A percentile compares a stretch with the other conserved stretches of the same genome.
Evolutionary conservation across 1,140 invertebrate species (phyloP).

Genomic region (Trichonephila clavata): DNA sequence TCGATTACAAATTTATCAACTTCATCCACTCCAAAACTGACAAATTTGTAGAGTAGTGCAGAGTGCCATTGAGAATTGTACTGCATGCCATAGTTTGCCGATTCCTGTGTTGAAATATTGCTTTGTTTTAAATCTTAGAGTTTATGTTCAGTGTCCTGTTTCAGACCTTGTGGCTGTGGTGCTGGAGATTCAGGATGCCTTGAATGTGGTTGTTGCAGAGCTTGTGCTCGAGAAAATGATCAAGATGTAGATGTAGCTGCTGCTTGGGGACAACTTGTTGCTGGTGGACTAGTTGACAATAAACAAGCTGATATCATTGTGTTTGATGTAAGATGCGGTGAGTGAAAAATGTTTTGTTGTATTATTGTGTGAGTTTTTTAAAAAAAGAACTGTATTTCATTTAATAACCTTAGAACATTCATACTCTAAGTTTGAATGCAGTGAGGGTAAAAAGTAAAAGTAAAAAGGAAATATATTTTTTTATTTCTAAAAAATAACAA

Average conservation of each 20-base stretch:
- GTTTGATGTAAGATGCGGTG: constrained; percentile 80
- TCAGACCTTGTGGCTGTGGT: constrained; percentile 95
- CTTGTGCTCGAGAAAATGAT: constrained; percentile 84
- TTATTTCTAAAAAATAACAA: too few relatives aligned
- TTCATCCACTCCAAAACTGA: too few relatives aligned
- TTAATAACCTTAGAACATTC: too few relatives aligned
- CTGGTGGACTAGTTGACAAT: constrained; percentile 78
- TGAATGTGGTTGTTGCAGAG: constrained; percentile 94
- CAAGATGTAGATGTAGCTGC: constrained; percentile 78
- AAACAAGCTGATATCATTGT: constrained; percentile 80
- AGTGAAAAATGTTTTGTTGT: neutral
- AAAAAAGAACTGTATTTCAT: neutral
- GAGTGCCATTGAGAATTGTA: too few relatives aligned
- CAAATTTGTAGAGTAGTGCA: too few relatives aligned
- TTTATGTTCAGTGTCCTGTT: neutral
- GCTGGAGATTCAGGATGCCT: constrained; percentile 96
- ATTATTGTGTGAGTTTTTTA: neutral
- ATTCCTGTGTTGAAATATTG: too few relatives aligned
- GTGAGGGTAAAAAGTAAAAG: too few relatives aligned
- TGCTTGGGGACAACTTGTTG: constrained; percentile 78
- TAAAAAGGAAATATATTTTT: too few relatives aligned
- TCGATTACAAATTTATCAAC: too few relatives aligned
- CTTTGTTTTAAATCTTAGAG: too few relatives aligned
- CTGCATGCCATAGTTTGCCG: too few relatives aligned
- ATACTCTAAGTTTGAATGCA: too few relatives aligned